Evolutionary conservation across 2,888 invertebrate genomes (phyloP).

Genomic region (Aethes cnicana): DNA sequence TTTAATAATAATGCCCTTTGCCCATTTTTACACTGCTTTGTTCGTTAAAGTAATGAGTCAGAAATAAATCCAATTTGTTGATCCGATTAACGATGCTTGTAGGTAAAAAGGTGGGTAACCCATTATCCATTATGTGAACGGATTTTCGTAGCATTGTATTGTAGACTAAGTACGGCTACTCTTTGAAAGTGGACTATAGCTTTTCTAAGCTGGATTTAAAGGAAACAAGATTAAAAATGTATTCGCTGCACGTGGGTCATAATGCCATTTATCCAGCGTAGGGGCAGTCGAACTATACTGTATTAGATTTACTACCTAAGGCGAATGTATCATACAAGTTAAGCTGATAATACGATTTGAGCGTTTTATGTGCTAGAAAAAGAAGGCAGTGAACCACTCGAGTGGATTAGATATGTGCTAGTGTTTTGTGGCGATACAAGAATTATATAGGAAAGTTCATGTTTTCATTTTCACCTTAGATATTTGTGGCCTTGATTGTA

Average conservation of each 20-base stretch:
- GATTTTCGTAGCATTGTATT: conserved; percentile 24
- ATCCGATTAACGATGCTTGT: conserved; percentile 18
- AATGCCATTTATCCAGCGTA: conserved; percentile 78
- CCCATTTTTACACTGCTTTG: not conserved
- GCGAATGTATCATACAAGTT: not conserved
- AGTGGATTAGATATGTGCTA: no score
- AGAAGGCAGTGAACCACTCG: not conserved
- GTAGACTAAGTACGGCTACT: conserved; percentile 33
- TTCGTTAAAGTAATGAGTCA: not conserved
- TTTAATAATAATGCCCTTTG: no score
- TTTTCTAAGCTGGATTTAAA: conserved; percentile 71
- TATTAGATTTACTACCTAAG: conserved; percentile 49
- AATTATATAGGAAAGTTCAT: no score
- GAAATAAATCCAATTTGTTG: conserved; percentile 10
- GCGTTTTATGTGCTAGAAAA: not conserved
- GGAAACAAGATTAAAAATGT: conserved; percentile 81
- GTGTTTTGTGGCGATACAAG: no score
- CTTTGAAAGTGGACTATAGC: conserved; percentile 45
- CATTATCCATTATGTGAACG: conserved; percentile 1
- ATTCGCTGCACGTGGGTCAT: conserved; percentile 78
- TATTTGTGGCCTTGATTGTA: no score
- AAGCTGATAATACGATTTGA: not conserved
- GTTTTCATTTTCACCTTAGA: no score
- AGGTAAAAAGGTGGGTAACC: conserved; percentile 3
- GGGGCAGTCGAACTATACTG: conserved; percentile 72